Base-by-base conservation (phyloP, 2,797 vertebrate genomes). In the Arremon brunneinucha region DNA sequence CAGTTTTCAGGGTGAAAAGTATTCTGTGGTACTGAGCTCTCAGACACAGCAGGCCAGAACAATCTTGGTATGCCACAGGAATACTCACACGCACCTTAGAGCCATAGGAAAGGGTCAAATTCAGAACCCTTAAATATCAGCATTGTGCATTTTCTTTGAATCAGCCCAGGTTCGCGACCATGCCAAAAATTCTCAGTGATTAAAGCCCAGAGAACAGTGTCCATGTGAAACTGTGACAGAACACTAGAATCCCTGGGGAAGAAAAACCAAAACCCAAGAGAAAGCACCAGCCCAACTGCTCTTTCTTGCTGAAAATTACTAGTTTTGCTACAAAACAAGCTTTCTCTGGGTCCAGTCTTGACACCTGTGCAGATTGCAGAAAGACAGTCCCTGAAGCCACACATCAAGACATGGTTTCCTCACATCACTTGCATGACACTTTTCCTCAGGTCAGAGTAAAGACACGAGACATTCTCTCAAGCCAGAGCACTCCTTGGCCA, bases 51-150 rank as follows among this genome's bases (percentile, higher is more conserved):
- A 72, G 47, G 24, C 15, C 5, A 1, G 5, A 22, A 34, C 20
- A 34, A 27, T 37, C 23, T 49, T 21, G 28, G 9, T 37, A 32
- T 12, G 43, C 20, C 19, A 21, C 1, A 71, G 76, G 20, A 37
- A 26, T 35, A 43, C 11, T 43, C 39, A 19, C 0, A 0, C 41
- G 11, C 6, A 27, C 7, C 47, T 70, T 52, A 8, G 10, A 77
- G 19, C 9, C 26, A 55, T 5, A 67, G 30, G 7, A 83, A 63
- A 80, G 34, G 32, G n/a, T 52, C n/a, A 46, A 4, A 76, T 34
- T 70, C 41, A 46, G 18, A 56, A 12, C 7, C 8, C 41, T 35
- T 52, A 72, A 49, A 22, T 63, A 46, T 8, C 37, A 76, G 5
- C 26, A 18, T 14, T 41, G 4, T 18, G 27, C 19, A 8, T 1